Conservation (phyloP, 2,797 vertebrate species). For the Leptoclinus maculatus region DNA sequence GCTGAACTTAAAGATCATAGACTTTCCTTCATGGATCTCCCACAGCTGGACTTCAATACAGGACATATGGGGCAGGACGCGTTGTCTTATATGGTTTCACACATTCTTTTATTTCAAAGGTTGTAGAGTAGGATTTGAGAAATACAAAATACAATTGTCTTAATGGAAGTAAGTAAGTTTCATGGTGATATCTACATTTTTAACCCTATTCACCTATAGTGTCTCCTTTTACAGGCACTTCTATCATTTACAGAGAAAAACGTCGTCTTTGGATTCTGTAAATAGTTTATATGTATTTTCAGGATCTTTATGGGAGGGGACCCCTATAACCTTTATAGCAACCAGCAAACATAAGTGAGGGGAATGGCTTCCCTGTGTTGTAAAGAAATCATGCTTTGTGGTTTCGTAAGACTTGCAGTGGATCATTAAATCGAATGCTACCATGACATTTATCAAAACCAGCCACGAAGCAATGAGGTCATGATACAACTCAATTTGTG, state of each 20-base stretch:
- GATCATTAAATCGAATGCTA: conserved; percentile 36
- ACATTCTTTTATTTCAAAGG: no score
- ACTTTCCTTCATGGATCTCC: no score
- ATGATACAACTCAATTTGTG: conserved; percentile 46
- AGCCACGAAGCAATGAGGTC: conserved; percentile 41
- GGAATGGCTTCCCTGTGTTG: conserved; percentile 5
- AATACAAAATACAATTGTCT: no score
- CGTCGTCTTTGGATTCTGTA: conserved; percentile 51
- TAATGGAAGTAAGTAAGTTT: no score
- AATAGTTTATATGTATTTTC: conserved; percentile 65
- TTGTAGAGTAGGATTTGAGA: no score
- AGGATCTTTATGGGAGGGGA: conserved; percentile 53
- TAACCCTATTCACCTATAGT: no score
- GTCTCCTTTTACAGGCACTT: not conserved
- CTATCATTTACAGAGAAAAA: conserved; percentile 43
- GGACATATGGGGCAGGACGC: no score
- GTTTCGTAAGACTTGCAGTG: conserved; percentile 49
- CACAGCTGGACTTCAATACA: no score
- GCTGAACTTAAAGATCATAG: no score
- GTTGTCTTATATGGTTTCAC: no score
- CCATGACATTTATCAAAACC: conserved; percentile 44
- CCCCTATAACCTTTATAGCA: conserved; percentile 41
- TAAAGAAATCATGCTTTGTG: conserved; percentile 34
- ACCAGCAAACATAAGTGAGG: conserved; percentile 18
- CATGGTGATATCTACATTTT: no score